Base-by-base conservation (phyloP, 2,888 invertebrate species). In the Seira musarum region DNA sequence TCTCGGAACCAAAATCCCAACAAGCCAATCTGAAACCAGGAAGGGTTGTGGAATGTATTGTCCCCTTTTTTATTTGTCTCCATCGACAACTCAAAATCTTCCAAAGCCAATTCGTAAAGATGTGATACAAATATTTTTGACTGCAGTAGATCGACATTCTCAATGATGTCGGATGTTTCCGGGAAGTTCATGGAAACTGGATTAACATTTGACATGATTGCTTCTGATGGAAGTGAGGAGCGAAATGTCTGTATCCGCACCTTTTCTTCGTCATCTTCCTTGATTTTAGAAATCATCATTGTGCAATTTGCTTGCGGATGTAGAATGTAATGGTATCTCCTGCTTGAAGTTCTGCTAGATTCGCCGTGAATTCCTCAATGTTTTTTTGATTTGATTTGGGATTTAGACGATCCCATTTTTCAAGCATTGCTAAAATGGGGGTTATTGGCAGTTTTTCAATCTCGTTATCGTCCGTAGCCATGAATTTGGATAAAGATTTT, bases 21-120 rank as follows among this genome's bases (percentile, higher is more conserved):
- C 30, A 13, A 76, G 10, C 76, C 76, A 76, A n/a, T 70, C 70
- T 3, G 40, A 19, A 2, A 77, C 65, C 8, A 77, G 60, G 19
- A 22, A 35, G 0, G 70, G 77, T 8, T 70, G 57, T 3, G 70
- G 35, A 1, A 70, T 71, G 10, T 70, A 70, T 6, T 19, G 24
- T 46, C 60, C 1, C 60, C 66, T 71, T 71, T 77, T 21, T 24
- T 53, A 0, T 21, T 22, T 2, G 3, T 35, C 0, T n/a, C 35
- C 30, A 68, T 8, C 0, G 77, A 49, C 6, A 76, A 13, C 1
- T 65, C 53, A 35, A 71, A 22, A 17, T 66, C 46, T 1, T 21
- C 35, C 1, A 66, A 13, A 1, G 66, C 8, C 1, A 77, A 60
- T 17, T 70, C 35, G 24, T 60, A 21, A 0, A 77, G 0, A 2